Base-by-base conservation (phyloP, 2,797 vertebrate genomes). In the Otolemur crassicaudatus region DNA sequence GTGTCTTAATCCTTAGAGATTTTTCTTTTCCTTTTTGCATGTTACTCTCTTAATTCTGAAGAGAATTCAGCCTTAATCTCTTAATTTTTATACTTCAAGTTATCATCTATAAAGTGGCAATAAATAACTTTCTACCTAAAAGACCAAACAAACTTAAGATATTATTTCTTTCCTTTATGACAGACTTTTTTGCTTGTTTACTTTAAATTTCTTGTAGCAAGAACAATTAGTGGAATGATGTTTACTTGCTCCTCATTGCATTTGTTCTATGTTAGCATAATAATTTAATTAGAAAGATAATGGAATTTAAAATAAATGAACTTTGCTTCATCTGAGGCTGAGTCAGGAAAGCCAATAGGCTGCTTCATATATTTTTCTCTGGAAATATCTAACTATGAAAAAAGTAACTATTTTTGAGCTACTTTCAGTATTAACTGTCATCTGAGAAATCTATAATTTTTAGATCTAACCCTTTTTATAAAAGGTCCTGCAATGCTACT, bases 281-380 rank as follows among this genome's bases (percentile, higher is more conserved):
- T 76, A 87, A 72, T 87, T 94, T 91, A 86, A 94, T 91, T 93
- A 73, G 61, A 91, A 76, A 40, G 20, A 65, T 37, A 80, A 67
- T 90, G 60, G 49, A 83, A 92, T 88, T 95, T 93, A 67, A 67
- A 88, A 88, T 90, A 77, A 76, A 46, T 17, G 67, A 53, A 53
- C 56, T 77, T 81, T 87, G 85, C 84, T 80, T 61, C 11, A 46
- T 43, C 94, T 83, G 69, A 86, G 86, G 27, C 25, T 76, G 67
- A 86, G n/a, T 85, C 31, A 91, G 58, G 58, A 80, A 94, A 75
- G 20, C 25, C 81, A 70, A 37, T 76, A 22, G 10, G 12, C 27
- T 70, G 10, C 63, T 67, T 58, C 16, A 69, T 40, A 19, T 49
- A 87, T 67, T 95, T 90, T 87, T 70, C 17, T 95, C 34, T 73